phyloP scores from a whole-genome alignment of 92 coral and sea anemone genomes.

The Phenganax stokvisi region DNA sequence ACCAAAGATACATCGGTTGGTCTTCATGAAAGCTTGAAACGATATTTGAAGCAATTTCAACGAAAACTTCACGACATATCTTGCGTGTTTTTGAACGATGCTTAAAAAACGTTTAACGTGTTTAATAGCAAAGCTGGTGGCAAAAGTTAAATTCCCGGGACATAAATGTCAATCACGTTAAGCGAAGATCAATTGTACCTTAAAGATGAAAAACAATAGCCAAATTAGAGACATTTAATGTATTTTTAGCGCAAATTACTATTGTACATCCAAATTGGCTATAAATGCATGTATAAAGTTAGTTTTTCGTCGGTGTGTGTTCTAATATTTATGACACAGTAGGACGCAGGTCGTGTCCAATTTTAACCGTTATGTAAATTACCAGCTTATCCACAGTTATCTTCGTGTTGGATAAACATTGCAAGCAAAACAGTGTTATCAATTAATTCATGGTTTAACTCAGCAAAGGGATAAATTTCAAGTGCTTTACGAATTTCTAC shows the following conservation, averaged over 20 bases:
- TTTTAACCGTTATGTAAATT: constrained; percentile 9
- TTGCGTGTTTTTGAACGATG: background rate
- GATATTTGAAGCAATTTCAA: background rate
- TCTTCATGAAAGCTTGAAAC: background rate
- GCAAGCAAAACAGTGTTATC: background rate
- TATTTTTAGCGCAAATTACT: background rate
- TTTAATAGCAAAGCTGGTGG: constrained; percentile 6
- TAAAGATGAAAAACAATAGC: background rate
- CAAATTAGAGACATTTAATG: background rate
- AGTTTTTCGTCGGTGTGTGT: background rate
- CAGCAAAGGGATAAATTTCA: too few species aligned
- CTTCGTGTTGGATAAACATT: background rate
- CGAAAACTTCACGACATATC: too few species aligned
- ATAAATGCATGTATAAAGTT: background rate
- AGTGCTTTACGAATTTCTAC: too few species aligned
- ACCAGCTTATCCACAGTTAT: background rate
- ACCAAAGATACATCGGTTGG: background rate
- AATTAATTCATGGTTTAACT: too few species aligned
- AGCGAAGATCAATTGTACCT: constrained; percentile 5
- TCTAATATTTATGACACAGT: background rate
- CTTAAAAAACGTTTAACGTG: background rate
- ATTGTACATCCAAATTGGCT: background rate
- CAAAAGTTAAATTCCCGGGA: background rate
- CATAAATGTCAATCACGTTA: background rate
- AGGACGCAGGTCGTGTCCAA: background rate